Evolutionary conservation across 2,113 vertebrate genomes (phyloP), one percentile per base, ranked within the genome.

Genomic region (Anolis carolinensis): DNA sequence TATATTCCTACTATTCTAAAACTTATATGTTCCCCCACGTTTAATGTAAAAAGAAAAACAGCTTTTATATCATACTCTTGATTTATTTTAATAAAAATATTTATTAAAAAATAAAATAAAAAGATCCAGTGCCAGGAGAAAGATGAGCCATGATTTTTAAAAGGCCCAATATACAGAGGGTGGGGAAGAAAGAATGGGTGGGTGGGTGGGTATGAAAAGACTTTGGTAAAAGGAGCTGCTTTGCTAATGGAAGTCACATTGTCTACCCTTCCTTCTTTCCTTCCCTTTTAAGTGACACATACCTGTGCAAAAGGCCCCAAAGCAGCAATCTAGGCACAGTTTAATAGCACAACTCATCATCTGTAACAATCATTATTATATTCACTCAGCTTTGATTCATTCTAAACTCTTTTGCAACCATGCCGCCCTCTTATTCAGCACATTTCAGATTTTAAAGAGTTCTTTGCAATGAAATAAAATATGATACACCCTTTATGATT

Each of bases 331-430:
- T 82, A 71, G 20, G 7, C 55, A 84, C 82, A 80, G 73, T 77
- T 91, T 84, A 84, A n/a, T 78, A 83, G 70, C 70, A 88, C 44
- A 14, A 87, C 88, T 86, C 2, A 50, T 74, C 89, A n/a, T 8
- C 44, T 79, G 1, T 1, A 55, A 84, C 0, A 0, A 70, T 71
- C 83, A 75, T 65, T 82, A 86, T 81, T 25, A 0, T 16, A n/a
- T 87, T 65, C 71, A 44, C 67, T 21, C 0, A 86, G 62, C 59
- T 74, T 81, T 81, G 8, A 71, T 86, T 76, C 48, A 87, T n/a
- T 34, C 34, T 25, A 1, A 68, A 10, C 34, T 50, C 27, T 89
- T 93, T 87, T 81, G 27, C 79, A 55, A 87, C 27, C 21, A 20
- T 34, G 3, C 83, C 44, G 82, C 86, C 86, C 78, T 85, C 39